Conservation (phyloP, 2,113 vertebrate species). For the Pterocles gutturalis region DNA sequence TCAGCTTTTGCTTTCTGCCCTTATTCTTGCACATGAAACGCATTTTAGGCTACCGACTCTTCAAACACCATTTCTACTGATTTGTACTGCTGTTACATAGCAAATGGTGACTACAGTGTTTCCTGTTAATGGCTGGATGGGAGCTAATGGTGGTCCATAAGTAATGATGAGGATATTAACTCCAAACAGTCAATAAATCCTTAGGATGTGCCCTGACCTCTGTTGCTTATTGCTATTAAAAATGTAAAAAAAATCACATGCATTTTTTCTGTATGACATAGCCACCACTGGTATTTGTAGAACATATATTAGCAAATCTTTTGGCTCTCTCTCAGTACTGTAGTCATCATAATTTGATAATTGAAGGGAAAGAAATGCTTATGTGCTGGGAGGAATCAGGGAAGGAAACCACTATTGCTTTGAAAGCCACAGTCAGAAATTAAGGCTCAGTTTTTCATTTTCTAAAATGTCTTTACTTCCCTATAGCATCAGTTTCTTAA, state of each 20-base stretch:
- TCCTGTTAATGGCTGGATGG: background rate
- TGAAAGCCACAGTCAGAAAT: background rate
- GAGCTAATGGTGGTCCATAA: background rate
- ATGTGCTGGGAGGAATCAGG: background rate
- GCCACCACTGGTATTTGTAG: background rate
- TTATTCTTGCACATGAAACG: background rate
- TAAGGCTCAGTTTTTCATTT: background rate
- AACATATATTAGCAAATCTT: constrained; percentile 31
- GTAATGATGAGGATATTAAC: background rate
- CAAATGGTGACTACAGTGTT: background rate
- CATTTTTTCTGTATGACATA: constrained; percentile 49
- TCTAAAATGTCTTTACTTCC: background rate
- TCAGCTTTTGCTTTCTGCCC: background rate
- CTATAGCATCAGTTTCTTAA: background rate
- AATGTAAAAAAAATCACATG: background rate
- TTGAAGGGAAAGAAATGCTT: background rate
- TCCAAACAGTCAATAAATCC: background rate
- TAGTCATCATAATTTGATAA: background rate
- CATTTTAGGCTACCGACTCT: background rate
- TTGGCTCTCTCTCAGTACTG: background rate
- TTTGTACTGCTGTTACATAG: background rate
- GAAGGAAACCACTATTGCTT: background rate
- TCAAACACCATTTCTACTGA: background rate
- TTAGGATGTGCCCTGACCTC: constrained; percentile 1
- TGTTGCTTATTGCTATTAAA: constrained; percentile 19